A percentile compares a stretch with the other conserved stretches of the same genome.
These are phyloP conservation scores for Acanthosoma haemorrhoidale DNA, from an alignment of 2,888 invertebrate genomes.

Conservation along the genomic window DNA sequence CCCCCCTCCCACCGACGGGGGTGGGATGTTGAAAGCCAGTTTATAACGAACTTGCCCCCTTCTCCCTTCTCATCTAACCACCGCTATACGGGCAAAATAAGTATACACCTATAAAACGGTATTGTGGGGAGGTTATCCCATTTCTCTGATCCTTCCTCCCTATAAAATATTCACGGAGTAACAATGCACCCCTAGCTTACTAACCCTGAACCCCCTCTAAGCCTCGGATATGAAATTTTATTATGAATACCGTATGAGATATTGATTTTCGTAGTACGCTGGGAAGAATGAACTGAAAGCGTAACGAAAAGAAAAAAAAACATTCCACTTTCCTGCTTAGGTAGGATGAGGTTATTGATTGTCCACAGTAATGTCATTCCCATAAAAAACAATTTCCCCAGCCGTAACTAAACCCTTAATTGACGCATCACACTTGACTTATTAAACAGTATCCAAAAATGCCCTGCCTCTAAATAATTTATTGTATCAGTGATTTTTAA, in stretches of 20 bases:
- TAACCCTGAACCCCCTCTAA: slow-evolving; percentile 27
- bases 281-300: slow-evolving; percentile 11
- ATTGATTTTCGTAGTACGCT: slow-evolving; percentile 38
- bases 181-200: slow-evolving; percentile 33
- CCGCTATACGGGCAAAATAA: slow-evolving; percentile 21
- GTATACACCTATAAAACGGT: slow-evolving; percentile 27
- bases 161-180: slow-evolving; percentile 38
- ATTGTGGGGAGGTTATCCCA: slow-evolving; percentile 22
- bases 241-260: slow-evolving; percentile 39
- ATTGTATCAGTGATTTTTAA: too few species aligned
- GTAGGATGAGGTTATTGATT: neutral
- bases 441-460: too few species aligned
- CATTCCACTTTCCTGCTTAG: slow-evolving; percentile 3
- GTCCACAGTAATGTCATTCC: too few species aligned
- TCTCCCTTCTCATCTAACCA: slow-evolving; percentile 17
- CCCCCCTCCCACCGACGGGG: neutral
- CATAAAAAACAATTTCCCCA: too few species aligned
- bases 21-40: slow-evolving; percentile 14
- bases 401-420: too few species aligned
- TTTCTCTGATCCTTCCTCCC: slow-evolving; percentile 27
- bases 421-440: too few species aligned
- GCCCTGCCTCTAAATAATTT: too few species aligned
- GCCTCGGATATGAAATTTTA: slow-evolving; percentile 38
- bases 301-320: neutral
- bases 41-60: slow-evolving; percentile 14